Base-by-base conservation (phyloP, 2,113 vertebrate genomes). In the Mastomys coucha region DNA sequence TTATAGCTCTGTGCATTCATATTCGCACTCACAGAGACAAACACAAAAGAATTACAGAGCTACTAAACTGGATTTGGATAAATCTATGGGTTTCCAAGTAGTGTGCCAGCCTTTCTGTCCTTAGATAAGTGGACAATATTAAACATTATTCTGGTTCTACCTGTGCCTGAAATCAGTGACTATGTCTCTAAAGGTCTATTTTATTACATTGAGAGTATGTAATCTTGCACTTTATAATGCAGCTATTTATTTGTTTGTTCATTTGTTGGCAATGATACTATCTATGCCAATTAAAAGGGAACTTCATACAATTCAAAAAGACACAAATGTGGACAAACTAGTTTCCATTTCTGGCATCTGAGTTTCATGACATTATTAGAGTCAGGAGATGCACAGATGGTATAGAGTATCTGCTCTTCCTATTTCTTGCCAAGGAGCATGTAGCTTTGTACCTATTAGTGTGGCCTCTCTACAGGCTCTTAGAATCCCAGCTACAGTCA, bases 401-500 rank as follows among this genome's bases (percentile, higher is more conserved):
- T 98, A 97, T 97, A 97, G 96, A 95, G 69, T 91, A 33, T 97
- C 81, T 70, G 78, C 89, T 91, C 94, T 97, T 97, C 93, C 96
- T 93, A 26, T 22, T 26, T 77, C 36, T 94, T 97, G 39, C 93
- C 94, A 96, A 97, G 96, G 96, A 98, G 96, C 94, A 77, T 53
- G 2, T 65, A 91, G 91, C 94, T 96, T 96, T 51, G 31, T 73
- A 85, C 91, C 95, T 36, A 2, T 95, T 94, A 91, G 95, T 80
- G 42, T 97, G 96, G 76, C 86, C 97, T 97, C 92, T 97, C 95
- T 67, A 0, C 42, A 99, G 99, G 98, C 98, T 99, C 78, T 98
- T 99, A 98, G 99, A 99, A 98, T 99, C 99, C 36, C 99, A 99
- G 98, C 98, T 99, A 77, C 99, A 99, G 98, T 97, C 99, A 0